A percentile compares a stretch with the other conserved stretches of the same genome.
These are phyloP conservation scores for Cryptotermes secundus DNA, from an alignment of 1,140 invertebrate species.

Conservation along the genomic window DNA sequence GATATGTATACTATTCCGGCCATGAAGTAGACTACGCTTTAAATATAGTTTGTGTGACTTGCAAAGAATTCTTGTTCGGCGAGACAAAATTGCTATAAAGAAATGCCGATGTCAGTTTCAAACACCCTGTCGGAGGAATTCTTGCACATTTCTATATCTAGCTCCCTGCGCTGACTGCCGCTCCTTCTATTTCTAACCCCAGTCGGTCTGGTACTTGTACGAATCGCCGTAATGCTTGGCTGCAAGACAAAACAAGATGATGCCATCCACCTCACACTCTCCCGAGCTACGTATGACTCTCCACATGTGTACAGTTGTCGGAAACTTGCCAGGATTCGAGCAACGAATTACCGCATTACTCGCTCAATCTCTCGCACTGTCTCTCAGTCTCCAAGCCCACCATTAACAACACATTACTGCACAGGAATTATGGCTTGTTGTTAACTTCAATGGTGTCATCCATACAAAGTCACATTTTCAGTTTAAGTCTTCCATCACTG, in stretches of 20 bases:
- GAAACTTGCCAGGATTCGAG: not conserved
- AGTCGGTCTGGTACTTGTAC: not conserved
- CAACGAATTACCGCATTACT: too few relatives aligned
- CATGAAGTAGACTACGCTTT: not conserved
- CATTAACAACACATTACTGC: too few relatives aligned
- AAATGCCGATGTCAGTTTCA: not conserved
- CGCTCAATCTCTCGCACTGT: too few relatives aligned
- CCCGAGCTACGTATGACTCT: not conserved
- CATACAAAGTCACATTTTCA: too few relatives aligned
- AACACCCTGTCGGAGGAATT: not conserved
- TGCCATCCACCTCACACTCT: not conserved
- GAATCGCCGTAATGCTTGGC: not conserved
- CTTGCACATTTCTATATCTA: not conserved
- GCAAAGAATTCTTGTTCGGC: slow-evolving; percentile 3
- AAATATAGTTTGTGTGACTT: slow-evolving; percentile 10
- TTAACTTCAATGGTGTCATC: too few relatives aligned
- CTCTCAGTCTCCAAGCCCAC: too few relatives aligned
- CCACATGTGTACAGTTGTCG: not conserved
- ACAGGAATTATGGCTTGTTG: too few relatives aligned
- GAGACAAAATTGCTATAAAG: slow-evolving; percentile 13
- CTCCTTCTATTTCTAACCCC: not conserved
- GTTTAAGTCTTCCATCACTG: too few relatives aligned
- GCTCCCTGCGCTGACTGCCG: not conserved
- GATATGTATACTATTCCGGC: not conserved
- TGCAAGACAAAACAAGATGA: not conserved